phyloP scores from a whole-genome alignment of 2,113 vertebrate genomes.

The Stegostoma tigrinum region DNA sequence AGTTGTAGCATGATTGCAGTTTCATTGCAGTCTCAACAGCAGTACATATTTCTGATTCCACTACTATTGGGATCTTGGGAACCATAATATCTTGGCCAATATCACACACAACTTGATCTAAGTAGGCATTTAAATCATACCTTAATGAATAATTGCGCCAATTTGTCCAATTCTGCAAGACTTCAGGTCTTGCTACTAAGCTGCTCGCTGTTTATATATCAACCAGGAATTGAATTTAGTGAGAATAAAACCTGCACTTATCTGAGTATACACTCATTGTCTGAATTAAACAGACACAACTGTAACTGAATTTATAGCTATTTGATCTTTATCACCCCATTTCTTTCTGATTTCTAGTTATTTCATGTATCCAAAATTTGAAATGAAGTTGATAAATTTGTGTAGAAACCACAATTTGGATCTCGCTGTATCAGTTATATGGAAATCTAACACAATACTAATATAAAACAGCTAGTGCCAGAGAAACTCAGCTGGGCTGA shows the following conservation, averaged over 20 bases:
- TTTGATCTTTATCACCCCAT: background rate
- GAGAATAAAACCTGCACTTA: background rate
- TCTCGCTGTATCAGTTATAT: background rate
- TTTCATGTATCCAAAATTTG: background rate
- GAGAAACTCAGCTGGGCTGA: no score
- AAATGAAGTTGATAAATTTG: background rate
- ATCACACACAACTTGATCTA: background rate
- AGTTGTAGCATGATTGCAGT: no score
- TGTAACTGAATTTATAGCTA: background rate
- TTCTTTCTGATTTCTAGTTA: background rate
- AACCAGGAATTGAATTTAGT: background rate
- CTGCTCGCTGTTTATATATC: background rate
- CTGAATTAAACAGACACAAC: background rate
- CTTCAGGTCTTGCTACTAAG: background rate
- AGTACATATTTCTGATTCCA: no score
- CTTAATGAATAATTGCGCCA: background rate
- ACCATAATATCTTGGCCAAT: no score
- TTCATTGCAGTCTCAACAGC: no score
- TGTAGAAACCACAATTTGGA: background rate
- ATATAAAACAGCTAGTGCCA: background rate
- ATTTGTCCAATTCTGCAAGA: background rate
- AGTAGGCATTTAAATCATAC: background rate
- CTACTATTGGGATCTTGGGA: no score
- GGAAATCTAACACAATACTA: background rate
- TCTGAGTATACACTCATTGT: background rate